phyloP scores from a whole-genome alignment of 2,797 vertebrate genomes.

The Lepilemur ruficaudatus region DNA sequence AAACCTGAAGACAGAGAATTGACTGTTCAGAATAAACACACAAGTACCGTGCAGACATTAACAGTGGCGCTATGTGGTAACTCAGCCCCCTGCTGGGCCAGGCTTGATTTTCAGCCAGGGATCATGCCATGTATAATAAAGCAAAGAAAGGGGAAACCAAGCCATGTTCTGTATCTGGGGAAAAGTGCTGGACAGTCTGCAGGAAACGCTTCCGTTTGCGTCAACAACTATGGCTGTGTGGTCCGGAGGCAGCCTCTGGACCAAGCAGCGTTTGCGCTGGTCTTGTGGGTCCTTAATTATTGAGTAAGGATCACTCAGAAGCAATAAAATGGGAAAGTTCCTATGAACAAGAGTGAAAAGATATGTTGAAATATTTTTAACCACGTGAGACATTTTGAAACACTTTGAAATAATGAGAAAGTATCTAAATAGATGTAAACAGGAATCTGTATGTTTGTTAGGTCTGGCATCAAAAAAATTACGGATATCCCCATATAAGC shows the following conservation, averaged over 20 bases:
- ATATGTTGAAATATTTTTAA: neutral
- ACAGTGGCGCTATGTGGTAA: neutral
- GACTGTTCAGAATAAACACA: neutral
- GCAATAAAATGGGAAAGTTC: neutral
- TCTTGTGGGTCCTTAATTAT: neutral
- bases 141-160: neutral
- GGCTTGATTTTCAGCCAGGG: neutral
- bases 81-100: neutral
- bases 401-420: neutral
- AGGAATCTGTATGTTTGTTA: neutral
- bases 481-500: neutral
- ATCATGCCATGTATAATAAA: neutral
- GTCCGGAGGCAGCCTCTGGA: neutral
- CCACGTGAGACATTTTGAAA: neutral
- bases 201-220: neutral
- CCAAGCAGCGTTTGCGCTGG: neutral
- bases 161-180: neutral
- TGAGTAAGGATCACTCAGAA: neutral
- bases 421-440: neutral
- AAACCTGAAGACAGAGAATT: neutral
- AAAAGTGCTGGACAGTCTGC: neutral
- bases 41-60: accelerated
- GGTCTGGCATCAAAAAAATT: neutral
- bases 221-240: neutral
- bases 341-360: neutral